These are phyloP conservation scores for Troilus luridus DNA, from an alignment of 2,888 invertebrate genomes.

Conservation along the genomic window DNA sequence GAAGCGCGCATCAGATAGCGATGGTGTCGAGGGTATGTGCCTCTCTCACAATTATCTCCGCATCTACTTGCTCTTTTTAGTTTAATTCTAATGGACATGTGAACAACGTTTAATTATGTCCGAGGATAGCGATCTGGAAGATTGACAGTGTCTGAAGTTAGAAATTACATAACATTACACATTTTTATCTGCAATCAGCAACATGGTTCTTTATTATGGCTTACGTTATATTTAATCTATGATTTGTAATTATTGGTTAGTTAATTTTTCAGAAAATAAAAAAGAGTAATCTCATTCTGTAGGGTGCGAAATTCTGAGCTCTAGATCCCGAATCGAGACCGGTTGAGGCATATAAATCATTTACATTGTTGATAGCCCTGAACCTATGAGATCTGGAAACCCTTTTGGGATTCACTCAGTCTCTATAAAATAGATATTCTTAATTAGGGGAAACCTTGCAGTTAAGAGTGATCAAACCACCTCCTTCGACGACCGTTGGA, in stretches of 20 bases:
- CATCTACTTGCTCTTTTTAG: background rate
- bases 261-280: background rate
- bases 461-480: no score
- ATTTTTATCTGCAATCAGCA: background rate
- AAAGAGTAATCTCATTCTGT: no score
- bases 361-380: no score
- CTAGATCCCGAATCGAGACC: no score
- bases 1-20: background rate
- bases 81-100: background rate
- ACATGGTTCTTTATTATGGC: background rate
- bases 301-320: no score
- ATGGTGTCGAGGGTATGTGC: background rate
- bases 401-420: no score
- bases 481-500: no score
- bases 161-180: background rate
- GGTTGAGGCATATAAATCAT: no score
- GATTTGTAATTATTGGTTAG: background rate
- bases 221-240: background rate
- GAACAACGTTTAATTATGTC: conserved; percentile 28
- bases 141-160: background rate
- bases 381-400: no score
- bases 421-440: no score
- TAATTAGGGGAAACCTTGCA: no score
- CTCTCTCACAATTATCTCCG: background rate
- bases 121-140: background rate